A percentile compares a stretch with the other conserved stretches of the same genome.
Evolutionary conservation across 1,140 invertebrate species (phyloP).

Genomic region (Calephelis virginiensis): DNA sequence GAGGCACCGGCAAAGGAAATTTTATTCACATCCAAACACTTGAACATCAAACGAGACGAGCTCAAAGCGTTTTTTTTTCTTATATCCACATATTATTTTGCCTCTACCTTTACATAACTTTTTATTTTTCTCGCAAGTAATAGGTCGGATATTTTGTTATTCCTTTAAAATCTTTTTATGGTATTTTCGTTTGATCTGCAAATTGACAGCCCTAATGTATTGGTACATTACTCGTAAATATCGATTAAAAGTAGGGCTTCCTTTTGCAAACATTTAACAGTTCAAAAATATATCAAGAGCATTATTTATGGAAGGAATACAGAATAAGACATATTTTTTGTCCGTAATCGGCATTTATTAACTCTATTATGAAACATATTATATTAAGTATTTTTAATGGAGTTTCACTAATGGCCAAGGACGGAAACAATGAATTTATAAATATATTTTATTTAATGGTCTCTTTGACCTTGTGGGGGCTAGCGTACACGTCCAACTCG

Average conservation of each 20-base stretch:
- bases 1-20: constrained; percentile 41
- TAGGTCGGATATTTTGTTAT: constrained; percentile 36
- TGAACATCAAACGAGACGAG: constrained; percentile 59
- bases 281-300: too few relatives aligned
- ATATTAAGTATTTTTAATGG: too few relatives aligned
- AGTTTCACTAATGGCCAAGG: too few relatives aligned
- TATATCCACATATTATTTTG: constrained; percentile 59
- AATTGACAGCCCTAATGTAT: background rate
- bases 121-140: constrained; percentile 47
- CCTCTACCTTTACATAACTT: constrained; percentile 51
- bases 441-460: too few relatives aligned
- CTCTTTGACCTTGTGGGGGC: too few relatives aligned
- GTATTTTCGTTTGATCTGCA: background rate
- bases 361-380: too few relatives aligned
- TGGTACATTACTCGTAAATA: background rate
- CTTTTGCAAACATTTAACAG: background rate
- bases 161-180: background rate
- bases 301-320: too few relatives aligned
- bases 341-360: too few relatives aligned
- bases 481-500: too few relatives aligned
- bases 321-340: too few relatives aligned
- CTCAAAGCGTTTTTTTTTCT: constrained; percentile 63
- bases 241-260: background rate
- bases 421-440: too few relatives aligned
- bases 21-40: constrained; percentile 54